These are phyloP conservation scores for Pristionchus arcanus DNA, from an alignment of 2,888 invertebrate species.

Conservation along the genomic window DNA sequence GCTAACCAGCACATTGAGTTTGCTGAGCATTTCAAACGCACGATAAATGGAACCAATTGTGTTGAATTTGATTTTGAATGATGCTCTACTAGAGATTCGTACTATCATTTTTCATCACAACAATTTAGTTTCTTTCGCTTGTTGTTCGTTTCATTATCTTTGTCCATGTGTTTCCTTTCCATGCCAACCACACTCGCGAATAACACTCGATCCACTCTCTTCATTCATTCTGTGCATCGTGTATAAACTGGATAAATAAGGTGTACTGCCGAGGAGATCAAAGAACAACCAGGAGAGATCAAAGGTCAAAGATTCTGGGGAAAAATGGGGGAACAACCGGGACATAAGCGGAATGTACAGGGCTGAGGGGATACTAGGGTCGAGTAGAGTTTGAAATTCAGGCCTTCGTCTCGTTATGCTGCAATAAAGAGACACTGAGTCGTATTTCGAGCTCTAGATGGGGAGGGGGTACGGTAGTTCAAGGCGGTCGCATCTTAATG, in stretches of 20 bases:
- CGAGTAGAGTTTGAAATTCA: neutral
- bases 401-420: too few relatives aligned
- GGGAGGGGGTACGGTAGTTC: conserved; percentile 14
- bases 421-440: too few relatives aligned
- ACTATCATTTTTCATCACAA: too few relatives aligned
- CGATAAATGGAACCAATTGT: too few relatives aligned
- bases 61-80: too few relatives aligned
- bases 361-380: neutral
- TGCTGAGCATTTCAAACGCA: too few relatives aligned
- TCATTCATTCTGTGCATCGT: neutral
- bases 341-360: conserved; percentile 10
- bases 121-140: too few relatives aligned
- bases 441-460: neutral
- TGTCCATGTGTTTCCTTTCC: too few relatives aligned
- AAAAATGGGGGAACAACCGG: neutral
- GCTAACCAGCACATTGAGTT: too few relatives aligned
- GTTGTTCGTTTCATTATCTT: too few relatives aligned
- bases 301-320: neutral
- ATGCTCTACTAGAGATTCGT: too few relatives aligned
- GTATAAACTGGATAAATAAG: neutral
- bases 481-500: neutral
- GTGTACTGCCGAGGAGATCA: neutral
- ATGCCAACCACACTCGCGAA: neutral
- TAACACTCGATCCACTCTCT: conserved; percentile 21
- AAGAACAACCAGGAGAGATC: neutral